Evolutionary conservation across 2,888 invertebrate genomes (phyloP).

Genomic region (Drosophila villosipedis): DNA sequence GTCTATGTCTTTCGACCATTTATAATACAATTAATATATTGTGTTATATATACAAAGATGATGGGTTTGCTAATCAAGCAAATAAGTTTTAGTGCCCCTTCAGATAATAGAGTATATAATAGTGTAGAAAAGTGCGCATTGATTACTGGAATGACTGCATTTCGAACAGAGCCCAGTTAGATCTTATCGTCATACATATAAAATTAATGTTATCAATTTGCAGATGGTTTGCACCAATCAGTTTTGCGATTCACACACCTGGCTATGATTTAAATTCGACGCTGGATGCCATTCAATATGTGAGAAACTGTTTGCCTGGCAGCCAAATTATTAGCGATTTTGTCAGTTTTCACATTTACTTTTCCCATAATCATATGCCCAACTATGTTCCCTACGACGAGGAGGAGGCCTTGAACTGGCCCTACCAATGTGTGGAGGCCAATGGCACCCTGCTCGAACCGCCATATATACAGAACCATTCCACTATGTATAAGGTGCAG

Average conservation of each 20-base stretch:
- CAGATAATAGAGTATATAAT: not conserved
- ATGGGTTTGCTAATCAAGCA: not conserved
- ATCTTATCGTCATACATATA: not conserved
- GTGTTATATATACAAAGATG: not conserved
- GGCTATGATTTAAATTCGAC: slow-evolving; percentile 87
- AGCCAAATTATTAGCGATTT: slow-evolving; percentile 86
- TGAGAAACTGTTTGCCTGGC: slow-evolving; percentile 86
- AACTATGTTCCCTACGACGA: slow-evolving; percentile 77
- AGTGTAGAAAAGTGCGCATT: not conserved
- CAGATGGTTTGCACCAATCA: slow-evolving; percentile 89
- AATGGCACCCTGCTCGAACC: slow-evolving; percentile 30
- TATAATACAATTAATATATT: not conserved
- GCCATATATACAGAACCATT: slow-evolving; percentile 73
- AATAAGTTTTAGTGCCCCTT: not conserved
- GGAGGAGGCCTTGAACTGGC: slow-evolving; percentile 61
- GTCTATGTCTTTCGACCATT: not conserved
- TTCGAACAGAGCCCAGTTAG: not conserved
- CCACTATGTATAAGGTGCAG: slow-evolving; percentile 87
- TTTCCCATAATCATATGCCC: slow-evolving; percentile 87
- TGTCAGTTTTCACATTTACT: slow-evolving; percentile 89
- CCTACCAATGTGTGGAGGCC: slow-evolving; percentile 53
- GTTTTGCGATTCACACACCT: slow-evolving; percentile 88
- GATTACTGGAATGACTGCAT: not conserved
- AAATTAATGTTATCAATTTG: not conserved
- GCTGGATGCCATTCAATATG: slow-evolving; percentile 87